Evolutionary conservation across 2,797 vertebrate genomes (phyloP), one percentile per base, ranked within the genome.

Genomic region (Platyrinchus mystaceus): DNA sequence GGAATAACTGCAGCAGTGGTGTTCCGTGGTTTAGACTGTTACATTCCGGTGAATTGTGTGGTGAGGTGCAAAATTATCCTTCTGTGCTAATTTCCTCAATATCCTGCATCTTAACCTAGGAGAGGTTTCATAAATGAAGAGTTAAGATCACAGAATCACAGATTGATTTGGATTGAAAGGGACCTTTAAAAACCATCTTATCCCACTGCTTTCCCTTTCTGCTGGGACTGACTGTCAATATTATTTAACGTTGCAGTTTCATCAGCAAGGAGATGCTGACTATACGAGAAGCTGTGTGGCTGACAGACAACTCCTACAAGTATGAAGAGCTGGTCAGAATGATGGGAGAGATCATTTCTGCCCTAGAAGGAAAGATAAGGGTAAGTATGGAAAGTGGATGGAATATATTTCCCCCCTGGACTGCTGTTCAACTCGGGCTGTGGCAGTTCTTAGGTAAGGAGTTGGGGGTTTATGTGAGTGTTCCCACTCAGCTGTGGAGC

Each of bases 301-400:
- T 99, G 77, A 99, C 99, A 1, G 99, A 99, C 98, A 99, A 99
- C 97, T 99, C 99, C 0, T 99, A 99, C 96, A 99, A 99, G 94
- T 99, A 99, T 8, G 99, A 99, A 84, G 99, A 99, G 95, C 94
- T 99, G 93, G 99, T 99, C 52, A 98, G 99, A 81, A 99, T 99
- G 99, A 99, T 99, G 99, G 99, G 99, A 1, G 99, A 99, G 94
- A 98, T 99, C 6, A 98, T 99, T 83, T 98, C 99, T 41, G 98
- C 99, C 55, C 98, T 99, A 71, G 98, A 98, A 81, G 99, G 99
- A 49, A 99, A 98, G 96, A 99, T 99, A 96, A 97, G 98, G 96
- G 99, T 99, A 95, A 97, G 98, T 89, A 91, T 62, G 68, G 70
- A 37, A 77, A 64, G 50, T 4, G 8, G 14, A 27, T n/a, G 43